Evolutionary conservation across 2,797 vertebrate species (phyloP), one percentile per base, ranked within the genome.

Genomic region (Rhinatrema bivittatum): DNA sequence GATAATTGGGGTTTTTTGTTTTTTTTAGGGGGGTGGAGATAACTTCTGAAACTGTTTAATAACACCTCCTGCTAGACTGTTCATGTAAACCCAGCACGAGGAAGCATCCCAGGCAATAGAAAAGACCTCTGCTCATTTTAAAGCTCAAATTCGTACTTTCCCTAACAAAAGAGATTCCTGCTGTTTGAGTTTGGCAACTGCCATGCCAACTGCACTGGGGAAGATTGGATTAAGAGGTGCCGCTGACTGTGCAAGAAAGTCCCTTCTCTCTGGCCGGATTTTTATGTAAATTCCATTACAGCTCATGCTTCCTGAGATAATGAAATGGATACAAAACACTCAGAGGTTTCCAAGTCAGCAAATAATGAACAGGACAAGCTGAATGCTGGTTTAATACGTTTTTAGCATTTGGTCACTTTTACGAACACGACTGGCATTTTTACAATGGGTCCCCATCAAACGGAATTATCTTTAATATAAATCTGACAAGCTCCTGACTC

Each of bases 201-300:
- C 84, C 68, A 19, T 61, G 67, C 76, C 79, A 77, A 74, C 76
- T 58, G 70, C 72, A 78, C 70, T 72, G 85, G 81, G 64, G 64
- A 80, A 89, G 88, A 93, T 88, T 91, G 91, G 89, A 91, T 96
- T 93, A 93, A 74, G 51, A 74, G 77, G 74, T 76, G 74, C 70
- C 74, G 76, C 87, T 87, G 65, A 82, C 84, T 76, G 73, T 71
- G 84, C 76, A 77, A 69, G 63, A 62, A 79, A 87, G 79, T 78
- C 79, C 58, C 39, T 59, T 60, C 79, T 87, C 79, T 76, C 71
- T 65, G 70, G 77, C 68, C 78, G 65, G 72, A 86, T 90, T 90
- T 88, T 88, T 83, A 91, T 91, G 90, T 86, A 89, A 94, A 93
- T 93, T 86, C 76, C 72, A 80, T 78, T 78, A 86, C 64, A 82